phyloP scores from a whole-genome alignment of 1,140 invertebrate species.

The Capitella teleta region DNA sequence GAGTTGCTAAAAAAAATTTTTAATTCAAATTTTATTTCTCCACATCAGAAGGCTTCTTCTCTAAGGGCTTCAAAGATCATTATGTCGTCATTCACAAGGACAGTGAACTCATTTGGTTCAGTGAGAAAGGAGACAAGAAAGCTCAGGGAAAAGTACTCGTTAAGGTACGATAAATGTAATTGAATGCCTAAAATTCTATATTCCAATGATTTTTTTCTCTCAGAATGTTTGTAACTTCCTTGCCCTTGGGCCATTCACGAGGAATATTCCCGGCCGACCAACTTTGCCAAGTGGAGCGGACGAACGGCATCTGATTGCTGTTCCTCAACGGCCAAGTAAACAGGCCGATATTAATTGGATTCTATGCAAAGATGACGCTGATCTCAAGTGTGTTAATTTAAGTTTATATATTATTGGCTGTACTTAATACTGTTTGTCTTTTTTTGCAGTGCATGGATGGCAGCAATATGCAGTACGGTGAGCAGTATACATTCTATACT shows the following conservation, averaged over 20 bases:
- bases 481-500: neutral
- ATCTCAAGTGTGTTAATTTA: conserved; percentile 37
- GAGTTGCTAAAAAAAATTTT: neutral
- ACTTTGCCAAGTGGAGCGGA: conserved; percentile 1
- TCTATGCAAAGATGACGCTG: conserved; percentile 9
- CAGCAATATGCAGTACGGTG: too few relatives aligned
- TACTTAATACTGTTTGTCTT: too few relatives aligned
- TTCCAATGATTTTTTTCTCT: neutral
- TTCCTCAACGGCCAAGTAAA: conserved; percentile 2
- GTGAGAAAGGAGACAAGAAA: conserved; percentile 8
- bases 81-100: conserved; percentile 10
- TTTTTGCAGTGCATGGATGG: too few relatives aligned
- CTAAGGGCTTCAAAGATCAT: conserved; percentile 8
- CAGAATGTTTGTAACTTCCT: conserved; percentile 11
- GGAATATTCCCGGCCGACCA: conserved; percentile 10
- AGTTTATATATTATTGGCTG: too few relatives aligned
- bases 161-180: conserved; percentile 3
- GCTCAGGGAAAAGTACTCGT: conserved; percentile 3
- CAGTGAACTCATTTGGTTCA: conserved; percentile 10
- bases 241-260: conserved; percentile 12
- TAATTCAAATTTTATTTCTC: neutral
- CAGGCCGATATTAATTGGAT: conserved; percentile 10
- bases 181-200: neutral
- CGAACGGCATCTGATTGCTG: conserved; percentile 9
- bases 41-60: conserved; percentile 11